phyloP scores from a whole-genome alignment of 2,797 vertebrate genomes.

The Paratrypauchen microcephalus region DNA sequence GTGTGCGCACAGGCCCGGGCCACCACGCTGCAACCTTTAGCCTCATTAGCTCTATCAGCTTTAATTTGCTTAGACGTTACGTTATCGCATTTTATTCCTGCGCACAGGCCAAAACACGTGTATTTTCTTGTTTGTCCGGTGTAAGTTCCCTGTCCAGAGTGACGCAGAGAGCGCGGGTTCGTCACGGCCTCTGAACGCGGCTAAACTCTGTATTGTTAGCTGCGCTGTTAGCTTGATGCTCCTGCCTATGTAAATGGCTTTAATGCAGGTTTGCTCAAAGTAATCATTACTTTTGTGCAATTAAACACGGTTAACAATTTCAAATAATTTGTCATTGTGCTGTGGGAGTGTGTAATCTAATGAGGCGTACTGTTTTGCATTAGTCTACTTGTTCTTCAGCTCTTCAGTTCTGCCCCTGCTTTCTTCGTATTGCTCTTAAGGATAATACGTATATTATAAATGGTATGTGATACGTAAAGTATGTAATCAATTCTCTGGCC shows the following conservation, averaged over 20 bases:
- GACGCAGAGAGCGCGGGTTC: slow-evolving; percentile 15
- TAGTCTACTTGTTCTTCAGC: neutral
- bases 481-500: too few relatives aligned
- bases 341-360: neutral
- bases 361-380: neutral
- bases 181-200: slow-evolving; percentile 34
- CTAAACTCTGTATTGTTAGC: slow-evolving; percentile 27
- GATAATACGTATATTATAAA: too few relatives aligned
- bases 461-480: too few relatives aligned
- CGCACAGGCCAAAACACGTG: neutral
- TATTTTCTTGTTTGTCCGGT: neutral
- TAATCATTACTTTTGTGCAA: neutral
- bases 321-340: neutral
- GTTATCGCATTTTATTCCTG: too few relatives aligned
- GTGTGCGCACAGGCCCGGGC: slow-evolving; percentile 19
- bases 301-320: neutral
- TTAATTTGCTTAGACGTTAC: neutral
- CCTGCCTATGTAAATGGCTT: neutral
- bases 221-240: slow-evolving; percentile 10
- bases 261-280: too few relatives aligned
- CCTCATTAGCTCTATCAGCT: neutral
- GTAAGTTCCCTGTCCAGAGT: neutral
- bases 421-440: neutral
- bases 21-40: slow-evolving; percentile 32
- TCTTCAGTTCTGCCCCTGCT: neutral